Conservation (phyloP, 1,140 invertebrate species). For the Globodera ellingtonae region DNA sequence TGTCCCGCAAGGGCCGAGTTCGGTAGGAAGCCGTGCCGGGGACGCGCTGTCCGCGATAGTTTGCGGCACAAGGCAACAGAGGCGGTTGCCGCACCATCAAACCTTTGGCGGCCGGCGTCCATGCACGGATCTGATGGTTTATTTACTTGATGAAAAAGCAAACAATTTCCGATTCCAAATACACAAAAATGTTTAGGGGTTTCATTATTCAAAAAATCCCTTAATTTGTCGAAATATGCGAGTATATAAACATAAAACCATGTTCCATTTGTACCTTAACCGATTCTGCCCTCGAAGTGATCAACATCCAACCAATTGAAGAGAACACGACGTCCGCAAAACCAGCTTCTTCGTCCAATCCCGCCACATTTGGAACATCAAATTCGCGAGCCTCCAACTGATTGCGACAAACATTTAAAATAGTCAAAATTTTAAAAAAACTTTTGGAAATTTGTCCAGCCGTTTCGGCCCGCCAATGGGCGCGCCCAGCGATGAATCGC, state of each 20-base stretch:
- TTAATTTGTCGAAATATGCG: too few species aligned
- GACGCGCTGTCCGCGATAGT: conserved; percentile 42
- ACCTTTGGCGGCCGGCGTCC: conserved; percentile 47
- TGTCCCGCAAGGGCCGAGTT: conserved; percentile 18
- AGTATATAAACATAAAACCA: neutral
- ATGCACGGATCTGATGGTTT: conserved; percentile 27
- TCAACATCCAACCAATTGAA: conserved; percentile 49
- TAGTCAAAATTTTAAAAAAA: conserved; percentile 27
- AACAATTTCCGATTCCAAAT: neutral
- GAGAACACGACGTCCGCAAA: conserved; percentile 47
- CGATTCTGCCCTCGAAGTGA: conserved; percentile 33
- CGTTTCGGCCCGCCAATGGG: conserved; percentile 37
- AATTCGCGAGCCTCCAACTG: conserved; percentile 37
- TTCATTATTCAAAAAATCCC: neutral
- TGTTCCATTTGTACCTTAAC: conserved; percentile 5
- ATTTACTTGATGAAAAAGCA: neutral
- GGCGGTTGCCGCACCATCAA: conserved; percentile 24
- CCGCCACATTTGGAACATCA: conserved; percentile 26
- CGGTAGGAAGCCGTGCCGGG: conserved; percentile 38
- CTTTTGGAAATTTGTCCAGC: conserved; percentile 41
- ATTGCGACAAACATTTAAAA: conserved; percentile 1
- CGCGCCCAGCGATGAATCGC: conserved; percentile 38
- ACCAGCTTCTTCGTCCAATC: conserved; percentile 28
- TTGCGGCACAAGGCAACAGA: conserved; percentile 42
- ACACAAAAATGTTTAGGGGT: neutral